Evolutionary conservation across 2,888 invertebrate genomes (phyloP).

Genomic region (Troglohyphantes excavatus): DNA sequence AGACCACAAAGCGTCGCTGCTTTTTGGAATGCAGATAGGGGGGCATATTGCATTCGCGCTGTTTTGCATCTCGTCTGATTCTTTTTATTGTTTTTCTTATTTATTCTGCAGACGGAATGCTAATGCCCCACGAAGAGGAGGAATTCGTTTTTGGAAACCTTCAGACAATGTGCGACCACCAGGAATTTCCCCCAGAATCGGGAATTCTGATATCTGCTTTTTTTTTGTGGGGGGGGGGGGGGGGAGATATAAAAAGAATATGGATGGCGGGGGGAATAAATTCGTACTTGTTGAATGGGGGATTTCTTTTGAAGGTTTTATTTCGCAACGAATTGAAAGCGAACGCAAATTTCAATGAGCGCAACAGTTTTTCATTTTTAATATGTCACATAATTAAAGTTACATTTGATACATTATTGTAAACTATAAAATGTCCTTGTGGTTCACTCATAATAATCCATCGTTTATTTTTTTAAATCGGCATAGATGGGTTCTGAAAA

Average conservation of each 20-base stretch:
- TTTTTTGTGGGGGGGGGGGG: not conserved
- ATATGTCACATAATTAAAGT: too few relatives aligned
- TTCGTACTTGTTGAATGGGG: not conserved
- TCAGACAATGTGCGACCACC: not conserved
- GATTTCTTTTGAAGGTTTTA: too few relatives aligned
- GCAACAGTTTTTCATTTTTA: too few relatives aligned
- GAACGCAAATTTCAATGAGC: too few relatives aligned
- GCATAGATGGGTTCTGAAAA: too few relatives aligned
- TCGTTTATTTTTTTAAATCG: too few relatives aligned
- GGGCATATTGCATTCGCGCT: constrained; percentile 1
- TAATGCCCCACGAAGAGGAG: not conserved
- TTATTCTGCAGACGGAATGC: not conserved
- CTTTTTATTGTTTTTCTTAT: not conserved
- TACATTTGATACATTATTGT: too few relatives aligned
- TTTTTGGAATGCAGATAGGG: not conserved
- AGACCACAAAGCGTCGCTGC: not conserved
- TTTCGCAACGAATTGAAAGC: too few relatives aligned
- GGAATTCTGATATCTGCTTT: not conserved
- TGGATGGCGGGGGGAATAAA: not conserved
- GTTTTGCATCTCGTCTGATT: constrained; percentile 6
- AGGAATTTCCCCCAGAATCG: not conserved
- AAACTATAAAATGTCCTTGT: too few relatives aligned
- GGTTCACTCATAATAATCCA: too few relatives aligned
- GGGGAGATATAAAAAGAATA: not conserved
- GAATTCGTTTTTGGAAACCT: constrained; percentile 1